Base-by-base conservation (phyloP, 2,113 vertebrate species). In the Myodes glareolus region DNA sequence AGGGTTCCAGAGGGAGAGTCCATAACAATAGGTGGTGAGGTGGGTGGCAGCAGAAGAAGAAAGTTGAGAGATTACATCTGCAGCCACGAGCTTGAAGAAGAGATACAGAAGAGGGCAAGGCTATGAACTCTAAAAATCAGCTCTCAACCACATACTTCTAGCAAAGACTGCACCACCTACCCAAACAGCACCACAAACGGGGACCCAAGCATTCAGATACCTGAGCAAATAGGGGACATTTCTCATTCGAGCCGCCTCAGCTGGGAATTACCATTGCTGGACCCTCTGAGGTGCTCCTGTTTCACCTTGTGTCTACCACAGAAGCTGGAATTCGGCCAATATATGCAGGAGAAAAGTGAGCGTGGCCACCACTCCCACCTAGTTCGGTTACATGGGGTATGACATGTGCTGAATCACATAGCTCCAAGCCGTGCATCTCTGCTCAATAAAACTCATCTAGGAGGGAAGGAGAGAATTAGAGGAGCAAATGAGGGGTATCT, bases 391-490 rank as follows among this genome's bases (percentile, higher is more conserved):
- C 21, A 12, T 27, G 21, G 12, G 6, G 8, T 55, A 42, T 33
- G 61, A 93, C 78, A 72, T 21, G 12, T 13, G 36, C 7, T 92
- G 47, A 65, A 27, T 29, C 52, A 29, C 17, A 1, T 17, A 61
- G 36, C 17, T 1, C 23, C 27, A 61, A 36, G 6, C 39, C 19
- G 25, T 17, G 63, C n/a, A 23, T 12, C 27, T 86, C 23, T 55
- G 80, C 45, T 67, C 76, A 17, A 25, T 12, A 58, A 78, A 73
- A 52, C 36, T 61, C 47, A 0, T 55, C 63, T 80, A 78, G 16
- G 94, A 90, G 33, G 81, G 61, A 58, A 96, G 61, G 25, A 70
- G 11, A 76, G 65, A 75, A 92, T 93, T 52, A 86, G 89, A 78
- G 85, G 52, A 91, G 72, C 78, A 58, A 86, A 86, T 55, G 29